Evolutionary conservation across 2,113 vertebrate genomes (phyloP), one percentile per base, ranked within the genome.

Genomic region (Cichladusa arquata): DNA sequence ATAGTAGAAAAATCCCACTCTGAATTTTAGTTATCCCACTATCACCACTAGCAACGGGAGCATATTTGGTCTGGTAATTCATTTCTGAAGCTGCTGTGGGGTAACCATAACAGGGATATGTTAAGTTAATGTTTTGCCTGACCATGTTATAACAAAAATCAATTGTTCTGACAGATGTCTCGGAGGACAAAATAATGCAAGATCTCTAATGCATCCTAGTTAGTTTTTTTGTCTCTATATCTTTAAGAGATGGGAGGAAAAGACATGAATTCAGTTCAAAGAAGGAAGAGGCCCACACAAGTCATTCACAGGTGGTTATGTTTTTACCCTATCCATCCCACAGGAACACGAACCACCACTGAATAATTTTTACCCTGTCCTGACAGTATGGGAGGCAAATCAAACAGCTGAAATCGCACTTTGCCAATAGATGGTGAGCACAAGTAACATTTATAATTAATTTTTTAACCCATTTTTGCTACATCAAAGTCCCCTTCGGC

Each of bases 51-150:
- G 22, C 50, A 83, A 81, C 36, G 91, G 66, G 69, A 96, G 69
- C 28, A 45, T 61, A 61, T 84, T 83, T 51, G 54, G 26, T 53
- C 48, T 81, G 33, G 38, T 62, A 78, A 76, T 61, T 85, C 40
- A 50, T 87, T 95, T 94, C 67, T 85, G 90, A 95, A 94, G 89
- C 70, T 97, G 74, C 90, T 77, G n/a, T 58, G 44, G 87, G 74
- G 81, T 80, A 97, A 86, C 79, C 90, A 96, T 69, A 65, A 72
- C 69, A 86, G 80, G 70, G 65, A 95, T 95, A 90, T 85, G 51
- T 95, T 89, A 87, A 96, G 81, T 62, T 93, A 69, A 74, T 9
- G 0, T 44, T 86, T 96, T 96, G 79, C 57, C 80, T 96, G 85
- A 67, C 82, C 72, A 23, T 28, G 14, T 76, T 80, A 82, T 53